Evolutionary conservation across 1,140 invertebrate genomes (phyloP).

Genomic region (Eurytemora carolleeae): DNA sequence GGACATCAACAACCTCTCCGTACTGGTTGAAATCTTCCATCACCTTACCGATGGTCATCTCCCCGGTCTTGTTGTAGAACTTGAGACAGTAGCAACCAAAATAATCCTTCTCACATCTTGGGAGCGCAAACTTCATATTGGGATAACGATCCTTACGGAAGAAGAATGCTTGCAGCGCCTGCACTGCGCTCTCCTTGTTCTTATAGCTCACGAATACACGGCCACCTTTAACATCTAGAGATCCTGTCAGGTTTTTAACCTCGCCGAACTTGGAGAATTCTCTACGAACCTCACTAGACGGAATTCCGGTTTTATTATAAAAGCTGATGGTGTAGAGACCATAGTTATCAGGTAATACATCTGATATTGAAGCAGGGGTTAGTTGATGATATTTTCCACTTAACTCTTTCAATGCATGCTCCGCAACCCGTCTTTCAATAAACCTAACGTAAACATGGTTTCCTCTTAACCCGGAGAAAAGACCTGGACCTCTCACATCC

Average conservation of each 20-base stretch:
- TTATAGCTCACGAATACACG: slow-evolving; percentile 14
- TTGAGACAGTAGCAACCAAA: slow-evolving; percentile 15
- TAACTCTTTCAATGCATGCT: slow-evolving; percentile 1
- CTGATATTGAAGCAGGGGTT: slow-evolving; percentile 12
- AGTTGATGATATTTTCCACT: slow-evolving; percentile 8
- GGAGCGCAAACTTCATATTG: slow-evolving; percentile 15
- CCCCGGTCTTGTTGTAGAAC: slow-evolving; percentile 15
- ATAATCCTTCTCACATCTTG: slow-evolving; percentile 14
- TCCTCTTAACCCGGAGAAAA: slow-evolving; percentile 9
- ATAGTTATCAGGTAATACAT: slow-evolving; percentile 15
- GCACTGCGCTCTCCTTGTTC: slow-evolving; percentile 11
- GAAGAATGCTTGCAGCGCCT: slow-evolving; percentile 14
- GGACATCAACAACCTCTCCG: slow-evolving; percentile 14
- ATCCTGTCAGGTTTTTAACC: slow-evolving; percentile 14
- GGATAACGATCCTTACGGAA: slow-evolving; percentile 13
- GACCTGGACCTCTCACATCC: slow-evolving; percentile 11
- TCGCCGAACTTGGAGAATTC: slow-evolving; percentile 14
- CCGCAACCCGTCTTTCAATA: slow-evolving; percentile 8
- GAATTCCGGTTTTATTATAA: slow-evolving; percentile 16
- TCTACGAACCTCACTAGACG: slow-evolving; percentile 6
- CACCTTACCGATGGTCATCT: slow-evolving; percentile 10
- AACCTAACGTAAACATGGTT: slow-evolving; percentile 15
- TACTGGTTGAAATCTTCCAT: slow-evolving; percentile 12
- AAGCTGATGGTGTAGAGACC: slow-evolving; percentile 14
- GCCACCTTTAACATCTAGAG: slow-evolving; percentile 14